Base-by-base conservation (phyloP, 1,140 invertebrate species). In the Drosophila obscura region DNA sequence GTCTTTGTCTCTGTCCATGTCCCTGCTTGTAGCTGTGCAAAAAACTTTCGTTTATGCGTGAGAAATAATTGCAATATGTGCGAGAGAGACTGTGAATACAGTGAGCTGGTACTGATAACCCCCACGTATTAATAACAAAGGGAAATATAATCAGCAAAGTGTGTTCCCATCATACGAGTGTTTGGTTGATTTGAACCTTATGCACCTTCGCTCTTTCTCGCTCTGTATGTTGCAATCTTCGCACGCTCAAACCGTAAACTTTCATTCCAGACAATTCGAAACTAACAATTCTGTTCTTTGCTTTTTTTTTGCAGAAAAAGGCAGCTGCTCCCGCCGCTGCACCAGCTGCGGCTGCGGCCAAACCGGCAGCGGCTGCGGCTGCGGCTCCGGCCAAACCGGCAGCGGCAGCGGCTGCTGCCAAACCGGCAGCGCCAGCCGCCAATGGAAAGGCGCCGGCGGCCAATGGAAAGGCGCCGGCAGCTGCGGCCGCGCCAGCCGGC, bases 401-500 rank as follows among this genome's bases (percentile, higher is more conserved):
- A 46, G 59, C 78, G 2, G 56, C 76, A 28, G 55, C 78, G 9
- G 77, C 78, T 41, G 71, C 77, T 6, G 67, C 65, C 28, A 69
- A 80, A 45, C 53, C 71, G 13, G 76, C 75, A n/a, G 73, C 81
- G 6, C 63, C 63, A 19, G 64, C 64, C 8, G 79, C 83, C 39
- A 65, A 69, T 48, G 66, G 72, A 7, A 75, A 79, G 24, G 78
- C 88, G 15, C 53, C 81, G 4, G 65, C 83, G 9, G 73, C 83
- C n/a, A 71, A 80, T 59, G 66, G 68, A 15, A 64, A 77, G 28
- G 74, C 77, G n/a, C 71, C 78, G 4, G 73, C 82, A 26, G 77
- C 77, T 5, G 82, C 71, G 3, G 80, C 85, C 11, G 85, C 85
- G 8, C 85, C 88, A 31, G 80, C 89, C 46, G 89, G 81, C 16